Conservation (phyloP, 2,797 vertebrate species). For the Molothrus ater region DNA sequence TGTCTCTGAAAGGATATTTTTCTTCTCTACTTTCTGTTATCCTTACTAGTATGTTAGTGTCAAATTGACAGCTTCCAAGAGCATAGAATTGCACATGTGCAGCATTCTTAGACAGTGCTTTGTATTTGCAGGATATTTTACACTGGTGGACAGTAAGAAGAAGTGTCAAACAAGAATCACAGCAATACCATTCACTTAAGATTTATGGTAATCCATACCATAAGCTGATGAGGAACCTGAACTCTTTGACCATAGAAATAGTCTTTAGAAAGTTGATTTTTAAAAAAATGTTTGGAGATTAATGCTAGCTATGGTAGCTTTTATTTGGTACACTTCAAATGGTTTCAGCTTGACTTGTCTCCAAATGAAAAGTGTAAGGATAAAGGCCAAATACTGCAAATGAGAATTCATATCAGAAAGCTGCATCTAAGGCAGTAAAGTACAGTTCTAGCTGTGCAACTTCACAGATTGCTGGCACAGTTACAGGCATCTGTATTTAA, state of each 20-base stretch:
- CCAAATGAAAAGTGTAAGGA: neutral
- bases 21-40: neutral
- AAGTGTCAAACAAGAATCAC: neutral
- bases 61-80: neutral
- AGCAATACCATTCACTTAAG: neutral
- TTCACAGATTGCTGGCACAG: neutral
- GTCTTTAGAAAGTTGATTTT: neutral
- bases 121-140: neutral
- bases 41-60: neutral
- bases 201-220: neutral
- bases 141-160: neutral
- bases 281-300: neutral
- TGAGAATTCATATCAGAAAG: neutral
- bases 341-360: neutral
- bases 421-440: neutral
- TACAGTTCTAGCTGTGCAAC: neutral
- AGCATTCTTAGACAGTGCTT: neutral
- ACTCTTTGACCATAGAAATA: neutral
- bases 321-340: neutral
- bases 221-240: neutral
- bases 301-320: neutral
- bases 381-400: neutral
- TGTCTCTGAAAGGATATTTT: neutral
- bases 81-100: neutral
- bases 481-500: conserved; percentile 10